Base-by-base conservation (phyloP, 2,888 invertebrate genomes). In the Gibbula magus region DNA sequence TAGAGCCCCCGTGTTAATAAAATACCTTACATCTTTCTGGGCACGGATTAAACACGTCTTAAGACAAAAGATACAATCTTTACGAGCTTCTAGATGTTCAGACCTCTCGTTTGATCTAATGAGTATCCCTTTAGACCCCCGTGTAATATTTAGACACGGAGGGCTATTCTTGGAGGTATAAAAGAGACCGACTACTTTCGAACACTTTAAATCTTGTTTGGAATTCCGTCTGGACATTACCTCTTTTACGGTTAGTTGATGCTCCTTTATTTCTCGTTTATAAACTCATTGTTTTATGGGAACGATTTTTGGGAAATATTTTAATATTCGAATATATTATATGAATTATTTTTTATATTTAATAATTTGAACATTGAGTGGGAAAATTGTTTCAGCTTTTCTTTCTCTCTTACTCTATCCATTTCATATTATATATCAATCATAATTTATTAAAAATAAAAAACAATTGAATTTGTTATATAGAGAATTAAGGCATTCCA, bases 111-210 rank as follows among this genome's bases (percentile, higher is more conserved):
- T 70, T 70, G n/a, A 35, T 20, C 39, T 70, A 70, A 70, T 70
- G 70, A 39, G 32, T 35, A 35, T 35, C 70, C 61, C 61, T 61
- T 61, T 61, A 61, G 61, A 29, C 29, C 29, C 29, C 25, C 10
- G 61, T 25, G 61, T 29, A 61, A 61, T 61, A 61, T 61, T 61
- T 61, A 29, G 61, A 29, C 29, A 61, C 29, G 39, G n/a, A 20
- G 70, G 20, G 32, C 70, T 70, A 70, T 70, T 70, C 39, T 39
- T 32, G 70, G 70, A 10, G 70, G 70, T 70, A 70, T 70, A 70
- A 32, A 70, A 70, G 70, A 10, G 10, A 20, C n/a, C 2, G 35
- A 39, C 39, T n/a, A 70, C 25, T n/a, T 29, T 32, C 13, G 10
- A 32, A n/a, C 29, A 39, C 70, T 25, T 22, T 70, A 20, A 70